Base-by-base conservation (phyloP, 1,140 invertebrate genomes). In the Nasonia giraulti region DNA sequence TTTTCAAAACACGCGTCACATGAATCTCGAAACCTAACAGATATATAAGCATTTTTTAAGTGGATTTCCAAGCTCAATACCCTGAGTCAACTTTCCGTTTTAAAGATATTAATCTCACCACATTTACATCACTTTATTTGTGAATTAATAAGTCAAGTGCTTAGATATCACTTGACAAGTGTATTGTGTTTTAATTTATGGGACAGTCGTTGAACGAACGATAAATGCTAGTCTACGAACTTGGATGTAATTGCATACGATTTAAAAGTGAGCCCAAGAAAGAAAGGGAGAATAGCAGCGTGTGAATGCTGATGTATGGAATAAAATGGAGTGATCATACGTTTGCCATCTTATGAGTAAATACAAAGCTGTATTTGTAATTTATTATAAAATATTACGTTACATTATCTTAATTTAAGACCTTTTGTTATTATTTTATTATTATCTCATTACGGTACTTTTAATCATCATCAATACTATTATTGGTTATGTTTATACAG, bases 201-300 rank as follows among this genome's bases (percentile, higher is more conserved):
- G 23, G 12, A 68, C 20, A 78, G 40, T 77, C 62, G 44, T 78
- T 8, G 40, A 83, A 69, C 17, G 82, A 86, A 88, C 79, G 82
- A 88, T 90, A 88, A 90, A 89, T 90, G 88, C 90, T 91, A 91
- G 90, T 91, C 90, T 88, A 86, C 77, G 77, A 86, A 84, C 79
- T 76, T 77, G 74, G 74, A 84, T 88, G 78, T 82, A 87, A 37
- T 83, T 37, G 83, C 85, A 83, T 78, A 31, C 31, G 71, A 78
- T 82, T 66, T 27, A 68, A 75, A 50, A 86, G 68, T 82, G 75
- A 78, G 68, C 55, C 14, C 82, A 77, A 31, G 80, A 73, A 27
- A 88, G 27, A 86, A 73, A 82, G 37, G 82, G 37, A 79, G 55
- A 85, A 66, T 50, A 20, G 50, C 23, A 14, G 14, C n/a, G 17